Conservation (phyloP, 2,797 vertebrate genomes). For the Anguilla obscura region DNA sequence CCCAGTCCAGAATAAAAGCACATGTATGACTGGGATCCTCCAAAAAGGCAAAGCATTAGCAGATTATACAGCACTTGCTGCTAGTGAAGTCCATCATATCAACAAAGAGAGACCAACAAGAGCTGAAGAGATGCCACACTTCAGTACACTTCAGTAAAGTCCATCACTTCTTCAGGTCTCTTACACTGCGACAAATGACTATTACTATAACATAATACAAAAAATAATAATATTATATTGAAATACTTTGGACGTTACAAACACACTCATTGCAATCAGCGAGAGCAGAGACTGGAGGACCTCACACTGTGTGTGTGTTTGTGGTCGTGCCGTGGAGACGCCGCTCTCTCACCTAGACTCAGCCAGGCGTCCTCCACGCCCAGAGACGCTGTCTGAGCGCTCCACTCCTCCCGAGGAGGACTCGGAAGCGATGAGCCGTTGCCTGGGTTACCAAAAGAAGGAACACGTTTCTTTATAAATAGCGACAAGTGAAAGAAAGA, state of each 20-base stretch:
- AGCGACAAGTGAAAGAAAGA: not conserved
- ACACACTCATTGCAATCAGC: not conserved
- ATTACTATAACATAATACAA: not conserved
- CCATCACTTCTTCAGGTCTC: not conserved
- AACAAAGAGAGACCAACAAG: not conserved
- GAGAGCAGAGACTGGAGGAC: not conserved
- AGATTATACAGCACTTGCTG: not conserved
- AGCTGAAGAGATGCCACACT: not conserved
- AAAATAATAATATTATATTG: not conserved
- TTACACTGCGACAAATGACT: not conserved
- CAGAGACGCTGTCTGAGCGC: slow-evolving; percentile 6
- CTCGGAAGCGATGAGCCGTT: slow-evolving; percentile 21
- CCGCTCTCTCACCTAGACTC: slow-evolving; percentile 21
- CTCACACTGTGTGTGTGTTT: not conserved
- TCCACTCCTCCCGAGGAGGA: slow-evolving; percentile 14
- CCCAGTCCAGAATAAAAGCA: not conserved
- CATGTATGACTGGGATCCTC: not conserved
- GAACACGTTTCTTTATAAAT: not conserved
- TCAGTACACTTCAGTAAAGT: not conserved
- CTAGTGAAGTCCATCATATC: not conserved
- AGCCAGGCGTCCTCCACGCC: slow-evolving; percentile 35
- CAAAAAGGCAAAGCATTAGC: not conserved
- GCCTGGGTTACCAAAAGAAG: slow-evolving; percentile 26
- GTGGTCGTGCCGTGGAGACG: not conserved
- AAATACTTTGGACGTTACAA: not conserved